These are phyloP conservation scores for Drosophila quadrilineata DNA, from an alignment of 1,140 invertebrate species.

Conservation along the genomic window DNA sequence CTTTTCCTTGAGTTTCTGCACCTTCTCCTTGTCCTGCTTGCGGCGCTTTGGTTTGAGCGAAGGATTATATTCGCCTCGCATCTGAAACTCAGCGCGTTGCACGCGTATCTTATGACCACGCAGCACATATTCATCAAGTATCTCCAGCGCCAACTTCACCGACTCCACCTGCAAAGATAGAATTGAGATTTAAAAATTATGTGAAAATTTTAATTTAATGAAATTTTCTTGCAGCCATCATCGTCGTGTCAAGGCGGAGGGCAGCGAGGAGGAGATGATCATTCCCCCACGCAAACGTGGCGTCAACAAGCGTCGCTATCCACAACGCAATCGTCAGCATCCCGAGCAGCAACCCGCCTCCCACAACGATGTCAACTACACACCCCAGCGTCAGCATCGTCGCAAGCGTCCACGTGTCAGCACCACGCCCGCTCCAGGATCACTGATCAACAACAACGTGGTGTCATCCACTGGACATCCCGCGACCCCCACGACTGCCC, in stretches of 20 bases:
- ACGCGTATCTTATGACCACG: slow-evolving; percentile 92
- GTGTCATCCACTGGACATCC: slow-evolving; percentile 14
- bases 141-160: slow-evolving; percentile 94
- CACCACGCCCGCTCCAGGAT: slow-evolving; percentile 8
- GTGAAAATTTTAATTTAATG: neutral
- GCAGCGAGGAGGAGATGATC: slow-evolving; percentile 68
- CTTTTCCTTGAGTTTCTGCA: slow-evolving; percentile 97
- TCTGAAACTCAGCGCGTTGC: slow-evolving; percentile 95
- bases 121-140: slow-evolving; percentile 94
- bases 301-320: slow-evolving; percentile 23
- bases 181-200: neutral
- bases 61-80: slow-evolving; percentile 98
- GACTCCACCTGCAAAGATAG: slow-evolving; percentile 89
- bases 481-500: slow-evolving; percentile 2
- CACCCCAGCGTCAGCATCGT: slow-evolving; percentile 27
- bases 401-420: slow-evolving; percentile 25
- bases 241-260: slow-evolving; percentile 71
- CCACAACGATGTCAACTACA: slow-evolving; percentile 66
- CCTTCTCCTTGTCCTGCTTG: slow-evolving; percentile 93
- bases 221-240: slow-evolving; percentile 42
- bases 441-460: slow-evolving; percentile 39
- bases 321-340: slow-evolving; percentile 32
- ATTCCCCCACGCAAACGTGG: slow-evolving; percentile 50
- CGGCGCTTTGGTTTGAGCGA: slow-evolving; percentile 95
- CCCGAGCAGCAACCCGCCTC: slow-evolving; percentile 21